Conservation (phyloP, 2,797 vertebrate genomes). For the Hemibagrus guttatus region DNA sequence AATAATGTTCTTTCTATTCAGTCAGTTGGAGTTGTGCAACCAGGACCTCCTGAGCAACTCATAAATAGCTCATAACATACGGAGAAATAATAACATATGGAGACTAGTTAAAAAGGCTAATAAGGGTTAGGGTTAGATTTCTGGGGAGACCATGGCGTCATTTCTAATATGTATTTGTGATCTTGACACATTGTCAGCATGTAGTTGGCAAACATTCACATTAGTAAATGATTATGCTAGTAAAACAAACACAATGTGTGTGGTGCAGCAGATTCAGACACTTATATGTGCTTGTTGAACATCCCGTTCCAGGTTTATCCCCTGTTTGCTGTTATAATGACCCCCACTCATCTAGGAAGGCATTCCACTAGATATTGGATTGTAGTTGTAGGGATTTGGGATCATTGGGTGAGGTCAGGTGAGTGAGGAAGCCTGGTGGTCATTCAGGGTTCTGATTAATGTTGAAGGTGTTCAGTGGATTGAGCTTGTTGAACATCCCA, state of each 20-base stretch:
- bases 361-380: too few species aligned
- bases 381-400: too few species aligned
- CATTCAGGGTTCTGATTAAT: too few species aligned
- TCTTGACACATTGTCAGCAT: neutral
- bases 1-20: too few species aligned
- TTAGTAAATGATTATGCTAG: neutral
- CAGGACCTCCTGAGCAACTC: too few species aligned
- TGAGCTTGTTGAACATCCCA: too few species aligned
- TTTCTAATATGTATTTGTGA: neutral
- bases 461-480: too few species aligned
- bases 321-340: neutral
- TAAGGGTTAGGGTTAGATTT: neutral
- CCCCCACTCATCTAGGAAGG: too few species aligned
- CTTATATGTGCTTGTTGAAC: neutral
- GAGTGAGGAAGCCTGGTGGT: too few species aligned
- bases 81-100: neutral
- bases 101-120: neutral
- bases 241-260: neutral
- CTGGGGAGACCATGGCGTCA: neutral
- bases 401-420: too few species aligned
- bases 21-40: too few species aligned
- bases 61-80: too few species aligned
- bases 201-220: neutral
- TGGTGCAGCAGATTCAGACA: neutral
- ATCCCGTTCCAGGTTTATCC: neutral